Conservation (phyloP, 2,888 invertebrate species). For the Lasioglossum figueresi region DNA sequence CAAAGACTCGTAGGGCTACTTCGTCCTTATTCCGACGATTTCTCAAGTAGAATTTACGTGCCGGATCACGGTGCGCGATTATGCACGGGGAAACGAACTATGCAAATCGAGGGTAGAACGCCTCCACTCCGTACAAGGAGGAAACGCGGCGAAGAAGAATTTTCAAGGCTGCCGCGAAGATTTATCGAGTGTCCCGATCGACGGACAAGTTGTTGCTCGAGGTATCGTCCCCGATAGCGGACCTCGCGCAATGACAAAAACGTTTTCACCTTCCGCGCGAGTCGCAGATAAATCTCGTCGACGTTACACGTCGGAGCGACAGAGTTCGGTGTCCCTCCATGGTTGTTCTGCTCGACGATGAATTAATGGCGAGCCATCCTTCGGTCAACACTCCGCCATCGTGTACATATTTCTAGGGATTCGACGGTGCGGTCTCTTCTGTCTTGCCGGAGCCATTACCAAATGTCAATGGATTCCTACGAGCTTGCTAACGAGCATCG, state of each 20-base stretch:
- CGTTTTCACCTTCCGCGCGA: conserved; percentile 23
- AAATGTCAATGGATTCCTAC: neutral
- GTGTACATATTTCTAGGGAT: neutral
- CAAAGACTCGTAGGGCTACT: neutral
- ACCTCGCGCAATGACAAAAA: conserved; percentile 25
- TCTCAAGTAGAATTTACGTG: conserved; percentile 34
- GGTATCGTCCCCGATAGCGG: conserved; percentile 31
- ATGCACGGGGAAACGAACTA: conserved; percentile 39
- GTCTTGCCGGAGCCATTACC: neutral
- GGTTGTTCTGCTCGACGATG: conserved; percentile 2
- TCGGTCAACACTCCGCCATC: conserved; percentile 13
- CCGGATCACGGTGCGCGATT: conserved; percentile 42
- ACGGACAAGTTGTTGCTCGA: conserved; percentile 48
- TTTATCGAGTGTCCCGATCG: conserved; percentile 54
- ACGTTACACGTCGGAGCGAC: conserved; percentile 7
- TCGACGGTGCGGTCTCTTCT: neutral
- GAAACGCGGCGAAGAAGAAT: conserved; percentile 28
- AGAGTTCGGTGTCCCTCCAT: neutral
- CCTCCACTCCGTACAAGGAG: conserved; percentile 20
- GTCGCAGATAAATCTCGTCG: conserved; percentile 21
- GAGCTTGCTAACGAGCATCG: neutral
- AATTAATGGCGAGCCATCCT: conserved; percentile 7
- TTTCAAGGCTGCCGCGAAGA: conserved; percentile 42
- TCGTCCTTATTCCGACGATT: conserved; percentile 34
- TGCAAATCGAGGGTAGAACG: conserved; percentile 48